A percentile compares a stretch with the other conserved stretches of the same genome.
These are phyloP conservation scores for Neomorphus geoffroyi DNA, from an alignment of 2,797 vertebrate species.

Conservation along the genomic window DNA sequence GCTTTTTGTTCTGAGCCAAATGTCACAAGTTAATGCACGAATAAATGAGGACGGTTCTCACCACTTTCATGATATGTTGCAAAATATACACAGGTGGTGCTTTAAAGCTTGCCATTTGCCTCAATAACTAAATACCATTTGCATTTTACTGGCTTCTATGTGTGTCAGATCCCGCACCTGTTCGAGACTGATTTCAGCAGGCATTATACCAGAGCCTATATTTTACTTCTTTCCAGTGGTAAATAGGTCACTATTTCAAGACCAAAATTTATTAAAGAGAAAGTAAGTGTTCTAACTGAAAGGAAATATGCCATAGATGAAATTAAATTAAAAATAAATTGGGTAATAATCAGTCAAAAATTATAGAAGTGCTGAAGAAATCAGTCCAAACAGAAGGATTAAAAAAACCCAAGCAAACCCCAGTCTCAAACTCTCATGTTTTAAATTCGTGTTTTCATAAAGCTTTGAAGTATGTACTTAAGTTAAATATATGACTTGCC, in stretches of 20 bases:
- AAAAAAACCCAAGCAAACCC: background rate
- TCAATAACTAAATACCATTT: conserved; percentile 54
- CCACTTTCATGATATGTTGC: conserved; percentile 57
- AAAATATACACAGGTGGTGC: conserved; percentile 66
- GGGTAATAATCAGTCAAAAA: conserved; percentile 38
- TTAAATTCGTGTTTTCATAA: conserved; percentile 26
- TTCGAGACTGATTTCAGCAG: background rate
- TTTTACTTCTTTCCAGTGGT: conserved; percentile 39
- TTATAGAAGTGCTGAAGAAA: conserved; percentile 25
- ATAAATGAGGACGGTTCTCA: conserved; percentile 56
- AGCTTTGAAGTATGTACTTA: background rate
- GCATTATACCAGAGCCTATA: background rate
- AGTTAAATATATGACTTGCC: background rate
- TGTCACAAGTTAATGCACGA: conserved; percentile 52
- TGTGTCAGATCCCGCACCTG: conserved; percentile 49
- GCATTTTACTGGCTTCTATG: conserved; percentile 51
- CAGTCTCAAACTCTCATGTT: background rate
- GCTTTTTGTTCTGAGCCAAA: conserved; percentile 64
- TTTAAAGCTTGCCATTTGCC: conserved; percentile 59
- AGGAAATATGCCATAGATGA: background rate
- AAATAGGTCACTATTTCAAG: conserved; percentile 53
- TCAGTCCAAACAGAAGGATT: background rate
- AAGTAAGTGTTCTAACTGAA: conserved; percentile 28
- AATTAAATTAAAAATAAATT: conserved; percentile 56
- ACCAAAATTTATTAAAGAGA: conserved; percentile 13